A percentile compares a stretch with the other conserved stretches of the same genome.
Evolutionary conservation across 2,888 invertebrate genomes (phyloP).

Genomic region (Pemphredon lugubris): DNA sequence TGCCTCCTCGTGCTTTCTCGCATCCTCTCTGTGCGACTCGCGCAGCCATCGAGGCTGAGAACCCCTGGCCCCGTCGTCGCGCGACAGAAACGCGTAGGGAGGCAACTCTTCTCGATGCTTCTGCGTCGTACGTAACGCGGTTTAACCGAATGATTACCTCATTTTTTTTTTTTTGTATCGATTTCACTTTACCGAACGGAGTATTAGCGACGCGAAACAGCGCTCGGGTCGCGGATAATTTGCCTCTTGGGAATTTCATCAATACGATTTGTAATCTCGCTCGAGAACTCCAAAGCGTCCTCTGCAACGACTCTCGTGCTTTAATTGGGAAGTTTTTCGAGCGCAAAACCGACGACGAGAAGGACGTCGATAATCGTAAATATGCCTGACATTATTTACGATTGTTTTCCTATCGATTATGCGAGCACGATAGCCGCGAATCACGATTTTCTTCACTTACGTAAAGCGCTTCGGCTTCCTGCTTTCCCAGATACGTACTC

Average conservation of each 20-base stretch:
- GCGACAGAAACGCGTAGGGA: constrained; percentile 37
- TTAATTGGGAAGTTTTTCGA: too few species aligned
- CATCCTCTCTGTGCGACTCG: constrained; percentile 27
- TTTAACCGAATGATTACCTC: constrained; percentile 5
- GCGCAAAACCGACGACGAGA: too few species aligned
- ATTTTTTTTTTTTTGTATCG: not conserved
- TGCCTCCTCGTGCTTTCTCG: constrained; percentile 37
- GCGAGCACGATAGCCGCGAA: constrained; percentile 5
- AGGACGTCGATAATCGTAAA: too few species aligned
- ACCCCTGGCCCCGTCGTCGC: constrained; percentile 40
- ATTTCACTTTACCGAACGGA: not conserved
- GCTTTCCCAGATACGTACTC: constrained; percentile 29
- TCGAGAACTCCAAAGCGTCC: too few species aligned
- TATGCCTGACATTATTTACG: too few species aligned
- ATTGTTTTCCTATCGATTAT: not conserved
- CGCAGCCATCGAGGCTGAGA: constrained; percentile 35
- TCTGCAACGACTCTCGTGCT: too few species aligned
- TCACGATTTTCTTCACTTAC: constrained; percentile 28
- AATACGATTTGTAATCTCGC: not conserved
- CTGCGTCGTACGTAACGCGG: constrained; percentile 1
- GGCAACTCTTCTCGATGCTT: constrained; percentile 21
- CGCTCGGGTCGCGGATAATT: not conserved
- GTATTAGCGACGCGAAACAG: not conserved
- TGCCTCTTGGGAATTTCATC: not conserved
- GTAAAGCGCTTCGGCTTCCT: constrained; percentile 29